These are phyloP conservation scores for Tychaedon coryphoeus DNA, from an alignment of 2,113 vertebrate genomes.

Conservation along the genomic window DNA sequence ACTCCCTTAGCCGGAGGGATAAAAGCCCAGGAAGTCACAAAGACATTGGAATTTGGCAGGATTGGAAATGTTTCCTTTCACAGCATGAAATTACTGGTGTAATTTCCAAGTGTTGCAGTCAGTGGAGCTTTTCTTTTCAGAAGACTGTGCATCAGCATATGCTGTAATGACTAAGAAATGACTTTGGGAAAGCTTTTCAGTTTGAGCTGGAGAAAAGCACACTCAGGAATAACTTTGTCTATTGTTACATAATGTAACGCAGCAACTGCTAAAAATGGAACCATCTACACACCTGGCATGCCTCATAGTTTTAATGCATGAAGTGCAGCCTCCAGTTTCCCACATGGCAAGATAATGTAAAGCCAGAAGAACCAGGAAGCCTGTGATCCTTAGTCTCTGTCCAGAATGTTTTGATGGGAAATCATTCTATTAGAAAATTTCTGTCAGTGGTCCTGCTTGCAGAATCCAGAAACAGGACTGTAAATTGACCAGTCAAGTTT, in stretches of 20 bases:
- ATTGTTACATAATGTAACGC: not conserved
- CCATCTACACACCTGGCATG: not conserved
- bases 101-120: not conserved
- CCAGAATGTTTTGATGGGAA: not conserved
- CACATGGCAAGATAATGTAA: not conserved
- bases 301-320: not conserved
- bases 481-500: not conserved
- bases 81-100: not conserved
- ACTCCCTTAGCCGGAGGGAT: not conserved
- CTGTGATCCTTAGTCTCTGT: not conserved
- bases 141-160: not conserved
- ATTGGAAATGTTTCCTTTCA: not conserved
- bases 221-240: not conserved
- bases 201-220: not conserved
- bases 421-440: not conserved
- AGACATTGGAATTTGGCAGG: not conserved
- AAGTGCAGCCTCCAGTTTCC: not conserved
- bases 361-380: not conserved
- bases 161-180: not conserved
- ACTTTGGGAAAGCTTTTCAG: not conserved
- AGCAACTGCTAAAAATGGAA: not conserved
- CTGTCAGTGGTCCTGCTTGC: not conserved
- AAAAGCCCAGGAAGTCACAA: not conserved
- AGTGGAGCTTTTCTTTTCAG: not conserved
- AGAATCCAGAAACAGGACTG: not conserved